Evolutionary conservation across 2,888 invertebrate species (phyloP).

Genomic region (Tetanocera ferruginea): DNA sequence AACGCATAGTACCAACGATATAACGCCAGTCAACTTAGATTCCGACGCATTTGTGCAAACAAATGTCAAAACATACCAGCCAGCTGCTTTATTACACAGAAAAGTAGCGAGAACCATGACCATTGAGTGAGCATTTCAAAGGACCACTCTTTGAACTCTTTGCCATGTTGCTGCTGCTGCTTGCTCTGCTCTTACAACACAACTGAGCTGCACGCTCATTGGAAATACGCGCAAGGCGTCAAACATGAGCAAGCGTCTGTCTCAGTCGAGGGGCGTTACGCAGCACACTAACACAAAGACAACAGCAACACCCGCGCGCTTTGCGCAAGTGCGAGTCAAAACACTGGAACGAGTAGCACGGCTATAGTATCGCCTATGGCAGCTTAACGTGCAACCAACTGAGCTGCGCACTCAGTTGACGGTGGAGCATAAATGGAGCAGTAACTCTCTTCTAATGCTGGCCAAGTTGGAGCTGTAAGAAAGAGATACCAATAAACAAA

Average conservation of each 20-base stretch:
- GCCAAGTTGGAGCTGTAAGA: constrained; percentile 45
- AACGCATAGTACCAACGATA: constrained; percentile 39
- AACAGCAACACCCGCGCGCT: constrained; percentile 31
- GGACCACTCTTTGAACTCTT: not conserved
- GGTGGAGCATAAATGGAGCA: not conserved
- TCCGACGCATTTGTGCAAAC: not conserved
- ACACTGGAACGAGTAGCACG: constrained; percentile 47
- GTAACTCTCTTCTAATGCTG: constrained; percentile 41
- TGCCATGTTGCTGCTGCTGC: not conserved
- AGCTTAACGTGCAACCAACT: not conserved
- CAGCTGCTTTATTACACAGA: constrained; percentile 35
- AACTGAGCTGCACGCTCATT: not conserved
- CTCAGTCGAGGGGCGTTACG: constrained; percentile 46
- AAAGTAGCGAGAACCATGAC: constrained; percentile 50
- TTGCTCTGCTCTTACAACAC: not conserved
- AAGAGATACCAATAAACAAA: constrained; percentile 65
- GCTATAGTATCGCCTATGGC: not conserved
- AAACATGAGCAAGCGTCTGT: constrained; percentile 26
- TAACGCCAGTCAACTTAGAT: constrained; percentile 35
- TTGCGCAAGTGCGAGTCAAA: constrained; percentile 28
- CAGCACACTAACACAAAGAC: constrained; percentile 44
- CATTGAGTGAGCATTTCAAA: constrained; percentile 22
- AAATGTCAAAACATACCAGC: not conserved
- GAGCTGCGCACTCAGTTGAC: not conserved
- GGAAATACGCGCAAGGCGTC: constrained; percentile 5